Percentiles rank a stretch among this genome's conserved stretches.
phyloP scores from a whole-genome alignment of 2,888 invertebrate species.

The Agrypnus murinus region DNA sequence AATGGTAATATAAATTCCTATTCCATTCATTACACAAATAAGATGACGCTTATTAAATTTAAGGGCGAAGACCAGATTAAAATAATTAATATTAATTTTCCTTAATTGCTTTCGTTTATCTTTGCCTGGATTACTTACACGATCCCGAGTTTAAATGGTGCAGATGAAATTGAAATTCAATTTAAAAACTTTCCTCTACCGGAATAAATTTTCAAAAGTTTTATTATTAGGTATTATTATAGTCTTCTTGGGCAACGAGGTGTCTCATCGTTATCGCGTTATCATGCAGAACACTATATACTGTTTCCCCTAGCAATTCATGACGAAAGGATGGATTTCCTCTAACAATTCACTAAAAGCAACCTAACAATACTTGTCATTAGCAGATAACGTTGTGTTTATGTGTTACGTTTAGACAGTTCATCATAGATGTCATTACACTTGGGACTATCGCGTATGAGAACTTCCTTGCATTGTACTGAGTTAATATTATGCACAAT shows the following conservation, averaged over 20 bases:
- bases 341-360: slow-evolving; percentile 36
- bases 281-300: slow-evolving; percentile 17
- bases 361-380: slow-evolving; percentile 37
- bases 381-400: slow-evolving; percentile 40
- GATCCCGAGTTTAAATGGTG: slow-evolving; percentile 3
- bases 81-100: slow-evolving; percentile 30
- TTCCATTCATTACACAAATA: not conserved
- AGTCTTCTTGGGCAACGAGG: not conserved
- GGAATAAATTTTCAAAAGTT: not conserved
- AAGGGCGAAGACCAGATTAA: slow-evolving; percentile 24
- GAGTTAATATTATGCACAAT: slow-evolving; percentile 33
- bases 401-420: slow-evolving; percentile 40
- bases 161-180: slow-evolving; percentile 19
- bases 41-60: slow-evolving; percentile 17
- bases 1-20: too few relatives aligned
- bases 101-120: slow-evolving; percentile 22
- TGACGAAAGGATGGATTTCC: slow-evolving; percentile 37
- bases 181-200: slow-evolving; percentile 1
- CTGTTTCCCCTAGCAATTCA: slow-evolving; percentile 28
- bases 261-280: slow-evolving; percentile 7
- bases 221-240: not conserved
- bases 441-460: slow-evolving; percentile 32
- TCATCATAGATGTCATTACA: slow-evolving; percentile 39
- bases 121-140: slow-evolving; percentile 9
- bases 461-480: slow-evolving; percentile 36